Conservation (phyloP, 2,888 invertebrate genomes). For the Eupeodes latifasciatus region DNA sequence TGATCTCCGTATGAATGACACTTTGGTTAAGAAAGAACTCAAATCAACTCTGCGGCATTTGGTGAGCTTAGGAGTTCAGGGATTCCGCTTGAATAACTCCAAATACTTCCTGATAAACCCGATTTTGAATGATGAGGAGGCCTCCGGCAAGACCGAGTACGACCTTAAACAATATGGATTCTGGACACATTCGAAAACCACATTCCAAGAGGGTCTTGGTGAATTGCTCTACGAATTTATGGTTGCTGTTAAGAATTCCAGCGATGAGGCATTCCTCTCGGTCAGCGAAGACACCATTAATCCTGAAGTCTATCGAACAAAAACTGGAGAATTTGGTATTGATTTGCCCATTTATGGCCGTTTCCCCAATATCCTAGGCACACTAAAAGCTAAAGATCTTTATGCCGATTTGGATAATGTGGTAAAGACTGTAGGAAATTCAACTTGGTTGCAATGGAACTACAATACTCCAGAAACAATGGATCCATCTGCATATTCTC, state of each 20-base stretch:
- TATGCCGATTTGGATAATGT: conserved; percentile 79
- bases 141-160: conserved; percentile 75
- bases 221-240: conserved; percentile 88
- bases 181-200: conserved; percentile 88
- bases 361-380: conserved; percentile 79
- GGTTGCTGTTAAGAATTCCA: conserved; percentile 86
- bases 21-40: conserved; percentile 87
- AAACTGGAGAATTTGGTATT: conserved; percentile 79
- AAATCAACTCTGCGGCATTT: conserved; percentile 89
- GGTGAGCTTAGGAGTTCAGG: conserved; percentile 91
- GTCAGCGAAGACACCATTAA: conserved; percentile 82
- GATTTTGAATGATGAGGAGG: conserved; percentile 85
- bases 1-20: conserved; percentile 92
- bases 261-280: conserved; percentile 84
- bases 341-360: conserved; percentile 83
- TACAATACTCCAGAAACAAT: conserved; percentile 78
- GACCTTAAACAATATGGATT: conserved; percentile 86
- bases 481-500: conserved; percentile 85
- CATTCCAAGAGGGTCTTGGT: conserved; percentile 86
- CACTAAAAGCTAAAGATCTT: conserved; percentile 79
- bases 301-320: conserved; percentile 80
- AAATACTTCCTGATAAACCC: conserved; percentile 86
- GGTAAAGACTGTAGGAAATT: conserved; percentile 78
- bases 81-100: conserved; percentile 89
- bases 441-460: conserved; percentile 83